Percentiles rank a stretch among this genome's conserved stretches.
Conservation (phyloP, 1,140 invertebrate species). For the Eupristina koningsbergeri region DNA sequence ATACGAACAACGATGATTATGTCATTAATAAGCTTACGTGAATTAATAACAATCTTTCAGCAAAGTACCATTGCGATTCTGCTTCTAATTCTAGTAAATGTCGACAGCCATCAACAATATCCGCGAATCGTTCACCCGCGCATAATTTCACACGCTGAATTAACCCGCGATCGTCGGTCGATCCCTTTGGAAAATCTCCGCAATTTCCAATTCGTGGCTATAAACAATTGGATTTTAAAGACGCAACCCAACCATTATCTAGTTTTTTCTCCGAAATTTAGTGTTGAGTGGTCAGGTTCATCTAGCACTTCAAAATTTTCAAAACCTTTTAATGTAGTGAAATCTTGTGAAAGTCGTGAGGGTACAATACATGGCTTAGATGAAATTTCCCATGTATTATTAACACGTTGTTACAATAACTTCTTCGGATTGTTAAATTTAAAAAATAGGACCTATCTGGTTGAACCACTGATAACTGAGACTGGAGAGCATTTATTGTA, state of each 20-base stretch:
- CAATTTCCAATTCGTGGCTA: slow-evolving; percentile 44
- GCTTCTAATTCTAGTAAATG: background rate
- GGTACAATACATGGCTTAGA: slow-evolving; percentile 55
- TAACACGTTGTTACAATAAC: slow-evolving; percentile 68
- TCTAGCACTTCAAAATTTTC: background rate
- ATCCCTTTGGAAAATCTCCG: background rate
- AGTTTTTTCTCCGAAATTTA: slow-evolving; percentile 51
- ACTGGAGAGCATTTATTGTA: slow-evolving; percentile 58
- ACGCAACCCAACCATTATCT: slow-evolving; percentile 55
- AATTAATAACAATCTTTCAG: background rate
- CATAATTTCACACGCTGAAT: slow-evolving; percentile 5
- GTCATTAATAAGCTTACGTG: slow-evolving; percentile 30
- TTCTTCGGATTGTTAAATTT: slow-evolving; percentile 68
- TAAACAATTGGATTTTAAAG: slow-evolving; percentile 61
- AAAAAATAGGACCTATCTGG: slow-evolving; percentile 62
- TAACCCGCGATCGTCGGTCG: slow-evolving; percentile 45
- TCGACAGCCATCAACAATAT: background rate
- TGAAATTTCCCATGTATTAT: slow-evolving; percentile 59
- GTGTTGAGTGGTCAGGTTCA: slow-evolving; percentile 39
- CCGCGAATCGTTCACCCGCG: slow-evolving; percentile 45
- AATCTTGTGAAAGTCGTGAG: slow-evolving; percentile 55
- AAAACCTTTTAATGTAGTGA: background rate
- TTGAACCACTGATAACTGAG: slow-evolving; percentile 65
- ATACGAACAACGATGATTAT: slow-evolving; percentile 47
- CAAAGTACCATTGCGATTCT: background rate